A percentile compares a stretch with the other conserved stretches of the same genome.
Conservation (phyloP, 2,888 invertebrate species). For the Lepas anatifera region DNA sequence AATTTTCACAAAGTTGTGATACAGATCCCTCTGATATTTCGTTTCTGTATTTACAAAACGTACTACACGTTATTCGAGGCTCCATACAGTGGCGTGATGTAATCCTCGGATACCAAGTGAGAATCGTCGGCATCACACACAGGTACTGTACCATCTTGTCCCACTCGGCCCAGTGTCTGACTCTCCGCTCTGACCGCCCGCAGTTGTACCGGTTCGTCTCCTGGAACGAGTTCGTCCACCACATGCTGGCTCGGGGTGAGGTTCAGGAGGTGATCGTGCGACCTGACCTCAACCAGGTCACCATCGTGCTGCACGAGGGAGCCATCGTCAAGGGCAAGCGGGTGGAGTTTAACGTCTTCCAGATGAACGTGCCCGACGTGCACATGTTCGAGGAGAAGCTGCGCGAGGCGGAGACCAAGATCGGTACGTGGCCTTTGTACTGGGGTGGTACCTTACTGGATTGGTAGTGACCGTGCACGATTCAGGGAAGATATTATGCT, state of each 20-base stretch:
- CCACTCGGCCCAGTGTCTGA: background rate
- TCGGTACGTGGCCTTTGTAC: slow-evolving; percentile 21
- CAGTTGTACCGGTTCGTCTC: slow-evolving; percentile 59
- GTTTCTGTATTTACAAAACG: no score
- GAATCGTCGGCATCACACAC: no score
- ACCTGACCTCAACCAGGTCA: slow-evolving; percentile 72
- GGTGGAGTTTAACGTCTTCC: slow-evolving; percentile 22
- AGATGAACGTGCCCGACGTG: slow-evolving; percentile 66
- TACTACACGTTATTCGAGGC: no score
- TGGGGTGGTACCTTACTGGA: no score
- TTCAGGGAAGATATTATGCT: no score
- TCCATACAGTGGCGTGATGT: no score
- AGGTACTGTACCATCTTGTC: background rate
- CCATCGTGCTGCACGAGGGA: slow-evolving; percentile 68
- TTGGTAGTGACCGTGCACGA: no score
- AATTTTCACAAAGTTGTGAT: no score
- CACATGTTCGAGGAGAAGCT: slow-evolving; percentile 82
- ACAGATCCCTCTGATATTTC: no score
- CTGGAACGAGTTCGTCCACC: slow-evolving; percentile 94
- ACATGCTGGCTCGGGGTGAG: slow-evolving; percentile 88
- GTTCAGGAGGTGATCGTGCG: slow-evolving; percentile 74
- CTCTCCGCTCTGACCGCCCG: background rate
- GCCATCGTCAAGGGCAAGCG: slow-evolving; percentile 69
- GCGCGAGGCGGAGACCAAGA: slow-evolving; percentile 55
- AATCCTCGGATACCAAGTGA: no score